Evolutionary conservation across 1,140 invertebrate genomes (phyloP).

Genomic region (Bursaphelenchus mucronatus): DNA sequence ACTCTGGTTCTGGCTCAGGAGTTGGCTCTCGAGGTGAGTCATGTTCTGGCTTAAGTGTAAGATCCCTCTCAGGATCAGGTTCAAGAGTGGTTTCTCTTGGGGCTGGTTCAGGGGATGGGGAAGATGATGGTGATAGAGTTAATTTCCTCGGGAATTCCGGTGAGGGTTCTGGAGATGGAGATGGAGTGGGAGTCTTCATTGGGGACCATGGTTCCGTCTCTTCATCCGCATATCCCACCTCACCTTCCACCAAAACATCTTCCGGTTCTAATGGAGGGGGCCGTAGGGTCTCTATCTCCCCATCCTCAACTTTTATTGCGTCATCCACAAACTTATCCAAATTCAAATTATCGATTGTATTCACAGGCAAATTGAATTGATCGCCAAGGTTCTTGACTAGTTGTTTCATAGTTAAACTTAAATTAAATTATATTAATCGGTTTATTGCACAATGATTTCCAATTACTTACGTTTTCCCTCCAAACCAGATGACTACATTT

Average conservation of each 20-base stretch:
- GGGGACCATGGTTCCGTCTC: conserved; percentile 26
- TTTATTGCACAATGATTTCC: conserved; percentile 1
- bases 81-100: not conserved
- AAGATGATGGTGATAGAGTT: not conserved
- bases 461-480: conserved; percentile 49
- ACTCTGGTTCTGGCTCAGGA: conserved; percentile 51
- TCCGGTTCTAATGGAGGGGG: conserved; percentile 55
- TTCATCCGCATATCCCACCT: conserved; percentile 52
- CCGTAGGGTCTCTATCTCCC: conserved; percentile 50
- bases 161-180: not conserved
- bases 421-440: conserved; percentile 23
- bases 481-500: conserved; percentile 59
- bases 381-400: conserved; percentile 59
- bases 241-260: conserved; percentile 44
- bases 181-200: conserved; percentile 7
- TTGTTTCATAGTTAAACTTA: conserved; percentile 58
- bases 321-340: conserved; percentile 56
- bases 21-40: conserved; percentile 28
- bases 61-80: conserved; percentile 37
- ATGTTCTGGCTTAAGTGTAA: conserved; percentile 25
- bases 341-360: conserved; percentile 26
- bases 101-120: conserved; percentile 16
- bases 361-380: conserved; percentile 55
- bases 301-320: conserved; percentile 58
- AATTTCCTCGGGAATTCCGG: conserved; percentile 3